Percentiles rank a stretch among this genome's conserved stretches.
These are phyloP conservation scores for Monochamus alternatus DNA, from an alignment of 2,888 invertebrate species.

Conservation along the genomic window DNA sequence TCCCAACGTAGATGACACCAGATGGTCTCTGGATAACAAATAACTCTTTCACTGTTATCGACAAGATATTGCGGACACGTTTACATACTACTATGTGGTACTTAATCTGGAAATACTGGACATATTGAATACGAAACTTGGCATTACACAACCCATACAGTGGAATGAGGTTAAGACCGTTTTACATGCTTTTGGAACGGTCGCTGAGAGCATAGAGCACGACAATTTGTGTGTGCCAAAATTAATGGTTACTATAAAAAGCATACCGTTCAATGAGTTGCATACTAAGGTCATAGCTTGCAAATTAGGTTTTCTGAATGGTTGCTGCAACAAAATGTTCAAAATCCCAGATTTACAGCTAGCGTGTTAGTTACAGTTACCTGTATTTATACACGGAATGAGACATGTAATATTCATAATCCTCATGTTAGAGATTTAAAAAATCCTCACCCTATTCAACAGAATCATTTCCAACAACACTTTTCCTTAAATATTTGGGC, in stretches of 20 bases:
- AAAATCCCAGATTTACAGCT: too few species aligned
- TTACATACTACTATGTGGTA: conserved; percentile 88
- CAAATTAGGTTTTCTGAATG: too few species aligned
- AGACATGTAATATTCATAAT: too few species aligned
- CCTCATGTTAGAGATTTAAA: too few species aligned
- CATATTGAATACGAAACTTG: conserved; percentile 78
- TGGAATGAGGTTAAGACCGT: conserved; percentile 79
- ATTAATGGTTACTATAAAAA: conserved; percentile 76
- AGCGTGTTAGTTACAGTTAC: too few species aligned
- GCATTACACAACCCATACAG: conserved; percentile 56
- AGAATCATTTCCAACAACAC: too few species aligned
- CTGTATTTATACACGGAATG: too few species aligned
- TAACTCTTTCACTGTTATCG: conserved; percentile 85
- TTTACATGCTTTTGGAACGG: conserved; percentile 78
- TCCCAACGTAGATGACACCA: conserved; percentile 73
- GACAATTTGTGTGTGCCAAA: conserved; percentile 74
- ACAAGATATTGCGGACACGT: conserved; percentile 68
- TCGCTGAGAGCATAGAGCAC: conserved; percentile 77
- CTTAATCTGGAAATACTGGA: conserved; percentile 83
- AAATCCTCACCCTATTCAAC: too few species aligned
- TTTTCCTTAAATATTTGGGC: too few species aligned
- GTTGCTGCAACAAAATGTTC: too few species aligned
- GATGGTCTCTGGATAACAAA: conserved; percentile 84
- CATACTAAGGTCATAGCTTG: conserved; percentile 77
- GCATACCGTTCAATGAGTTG: conserved; percentile 77